These are phyloP conservation scores for Pecten maximus DNA, from an alignment of 2,888 invertebrate genomes.

Conservation along the genomic window DNA sequence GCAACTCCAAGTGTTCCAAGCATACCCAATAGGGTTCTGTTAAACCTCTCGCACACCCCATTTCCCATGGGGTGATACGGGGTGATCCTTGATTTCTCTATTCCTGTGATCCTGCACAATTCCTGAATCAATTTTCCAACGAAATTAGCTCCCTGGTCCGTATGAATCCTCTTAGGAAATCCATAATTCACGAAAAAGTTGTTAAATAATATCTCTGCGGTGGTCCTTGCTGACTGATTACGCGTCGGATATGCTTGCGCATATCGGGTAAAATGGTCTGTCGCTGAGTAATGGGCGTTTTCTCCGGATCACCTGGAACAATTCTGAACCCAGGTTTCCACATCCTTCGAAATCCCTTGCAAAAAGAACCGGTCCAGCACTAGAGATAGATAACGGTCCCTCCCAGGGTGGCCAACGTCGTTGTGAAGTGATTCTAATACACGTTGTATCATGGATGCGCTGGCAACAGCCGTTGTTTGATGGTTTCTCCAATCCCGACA, in stretches of 20 bases:
- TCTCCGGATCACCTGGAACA: conserved; percentile 49
- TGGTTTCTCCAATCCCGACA: no score
- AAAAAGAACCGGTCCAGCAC: conserved; percentile 47
- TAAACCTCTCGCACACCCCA: not conserved
- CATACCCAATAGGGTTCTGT: not conserved
- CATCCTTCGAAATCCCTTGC: conserved; percentile 42
- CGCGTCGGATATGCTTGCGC: not conserved
- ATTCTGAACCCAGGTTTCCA: conserved; percentile 35
- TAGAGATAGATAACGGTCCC: no score
- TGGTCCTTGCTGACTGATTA: not conserved
- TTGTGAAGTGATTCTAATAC: no score
- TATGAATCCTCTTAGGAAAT: not conserved
- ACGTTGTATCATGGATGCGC: no score
- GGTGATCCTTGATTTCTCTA: not conserved
- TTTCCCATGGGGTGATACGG: not conserved
- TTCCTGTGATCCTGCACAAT: not conserved
- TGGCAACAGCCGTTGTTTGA: no score
- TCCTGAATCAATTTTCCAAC: not conserved
- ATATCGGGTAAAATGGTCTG: not conserved
- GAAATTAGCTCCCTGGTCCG: not conserved
- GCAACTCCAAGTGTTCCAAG: not conserved
- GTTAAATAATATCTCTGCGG: not conserved
- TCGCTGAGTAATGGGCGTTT: conserved; percentile 40
- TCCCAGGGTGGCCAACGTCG: no score
- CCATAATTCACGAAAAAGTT: not conserved